These are phyloP conservation scores for Papilio machaon DNA, from an alignment of 1,140 invertebrate species.

Conservation along the genomic window DNA sequence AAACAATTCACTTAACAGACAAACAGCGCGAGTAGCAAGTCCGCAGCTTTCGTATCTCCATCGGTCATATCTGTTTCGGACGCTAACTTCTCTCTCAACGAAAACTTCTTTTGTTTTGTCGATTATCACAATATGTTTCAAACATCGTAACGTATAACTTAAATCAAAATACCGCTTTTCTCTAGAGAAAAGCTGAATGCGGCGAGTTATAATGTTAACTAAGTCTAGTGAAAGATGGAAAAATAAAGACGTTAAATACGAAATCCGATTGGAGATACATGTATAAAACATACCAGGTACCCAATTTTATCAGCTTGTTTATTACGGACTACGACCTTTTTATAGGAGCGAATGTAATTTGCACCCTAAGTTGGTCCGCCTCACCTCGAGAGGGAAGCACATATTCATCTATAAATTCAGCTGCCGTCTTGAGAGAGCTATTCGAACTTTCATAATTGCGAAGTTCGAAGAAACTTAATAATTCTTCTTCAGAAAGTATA, in stretches of 20 bases:
- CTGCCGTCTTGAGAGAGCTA: slow-evolving; percentile 78
- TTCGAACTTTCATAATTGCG: slow-evolving; percentile 82
- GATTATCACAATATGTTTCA: slow-evolving; percentile 55
- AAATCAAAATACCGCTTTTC: background rate
- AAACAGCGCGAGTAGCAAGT: slow-evolving; percentile 53
- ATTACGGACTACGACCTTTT: slow-evolving; percentile 54
- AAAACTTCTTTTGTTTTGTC: slow-evolving; percentile 47
- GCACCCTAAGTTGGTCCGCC: slow-evolving; percentile 54
- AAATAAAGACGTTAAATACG: slow-evolving; percentile 44
- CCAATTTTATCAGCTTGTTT: slow-evolving; percentile 60
- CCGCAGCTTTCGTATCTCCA: slow-evolving; percentile 56
- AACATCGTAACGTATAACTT: background rate
- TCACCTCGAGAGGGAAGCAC: slow-evolving; percentile 63
- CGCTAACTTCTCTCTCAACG: slow-evolving; percentile 55
- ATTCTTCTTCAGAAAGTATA: slow-evolving; percentile 79
- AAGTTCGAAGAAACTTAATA: slow-evolving; percentile 81
- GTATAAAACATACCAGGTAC: slow-evolving; percentile 43
- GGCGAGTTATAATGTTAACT: background rate
- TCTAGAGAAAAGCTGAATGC: background rate
- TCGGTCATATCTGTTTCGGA: slow-evolving; percentile 70
- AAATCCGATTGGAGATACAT: slow-evolving; percentile 40
- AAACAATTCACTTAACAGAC: slow-evolving; percentile 67
- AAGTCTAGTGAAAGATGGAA: background rate
- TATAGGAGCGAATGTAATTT: slow-evolving; percentile 59
- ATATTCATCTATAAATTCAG: slow-evolving; percentile 81